Conservation (phyloP, 2,888 invertebrate species). For the Brachynemurus nebulosus region DNA sequence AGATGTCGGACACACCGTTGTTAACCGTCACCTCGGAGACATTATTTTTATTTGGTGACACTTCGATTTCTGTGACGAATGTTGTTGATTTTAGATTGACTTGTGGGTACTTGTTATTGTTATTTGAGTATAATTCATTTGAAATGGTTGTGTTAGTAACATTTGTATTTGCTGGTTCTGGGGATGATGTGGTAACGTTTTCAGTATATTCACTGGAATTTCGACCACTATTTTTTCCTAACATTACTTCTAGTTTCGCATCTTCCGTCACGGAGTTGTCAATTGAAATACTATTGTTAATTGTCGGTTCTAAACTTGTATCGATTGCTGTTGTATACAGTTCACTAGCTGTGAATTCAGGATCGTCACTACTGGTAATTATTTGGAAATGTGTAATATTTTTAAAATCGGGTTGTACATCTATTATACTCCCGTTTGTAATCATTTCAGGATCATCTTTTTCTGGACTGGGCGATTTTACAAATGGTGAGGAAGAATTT, state of each 20-base stretch:
- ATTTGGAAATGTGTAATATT: constrained; percentile 21
- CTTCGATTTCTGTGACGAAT: constrained; percentile 58
- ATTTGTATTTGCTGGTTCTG: constrained; percentile 5
- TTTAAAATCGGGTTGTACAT: constrained; percentile 6
- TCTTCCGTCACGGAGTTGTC: constrained; percentile 1
- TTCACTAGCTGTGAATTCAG: constrained; percentile 34
- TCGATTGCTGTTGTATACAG: constrained; percentile 36
- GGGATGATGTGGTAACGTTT: background rate
- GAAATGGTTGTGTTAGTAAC: background rate
- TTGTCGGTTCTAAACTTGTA: constrained; percentile 29
- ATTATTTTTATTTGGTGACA: constrained; percentile 36
- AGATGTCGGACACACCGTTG: constrained; percentile 24
- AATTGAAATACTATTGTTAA: background rate
- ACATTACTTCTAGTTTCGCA: constrained; percentile 5
- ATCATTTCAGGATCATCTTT: background rate
- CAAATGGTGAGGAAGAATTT: constrained; percentile 22
- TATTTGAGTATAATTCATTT: constrained; percentile 3
- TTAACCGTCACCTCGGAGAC: constrained; percentile 29
- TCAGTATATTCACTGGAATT: background rate
- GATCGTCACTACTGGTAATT: constrained; percentile 31
- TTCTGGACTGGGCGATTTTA: constrained; percentile 14
- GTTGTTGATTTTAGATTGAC: constrained; percentile 26
- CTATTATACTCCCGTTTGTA: background rate
- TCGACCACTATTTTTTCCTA: constrained; percentile 2
- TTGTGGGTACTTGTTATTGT: background rate